Evolutionary conservation across 2,888 invertebrate genomes (phyloP).

Genomic region (Xiphydria camelus): DNA sequence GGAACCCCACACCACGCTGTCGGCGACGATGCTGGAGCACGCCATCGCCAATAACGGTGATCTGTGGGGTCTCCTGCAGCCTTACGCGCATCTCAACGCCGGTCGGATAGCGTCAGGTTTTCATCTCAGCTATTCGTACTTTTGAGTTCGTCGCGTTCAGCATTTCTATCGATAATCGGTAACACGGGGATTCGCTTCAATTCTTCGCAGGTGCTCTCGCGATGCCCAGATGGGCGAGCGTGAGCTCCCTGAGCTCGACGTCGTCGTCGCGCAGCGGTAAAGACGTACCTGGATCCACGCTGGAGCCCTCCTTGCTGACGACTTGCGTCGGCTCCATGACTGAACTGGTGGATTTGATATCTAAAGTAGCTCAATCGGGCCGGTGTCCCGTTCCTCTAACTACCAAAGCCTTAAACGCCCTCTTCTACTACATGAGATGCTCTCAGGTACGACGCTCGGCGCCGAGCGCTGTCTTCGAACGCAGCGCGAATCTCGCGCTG

Average conservation of each 20-base stretch:
- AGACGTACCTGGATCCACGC: slow-evolving; percentile 48
- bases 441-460: slow-evolving; percentile 78
- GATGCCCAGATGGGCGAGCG: slow-evolving; percentile 80
- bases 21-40: slow-evolving; percentile 79
- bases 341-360: slow-evolving; percentile 73
- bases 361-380: slow-evolving; percentile 64
- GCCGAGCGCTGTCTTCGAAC: no score
- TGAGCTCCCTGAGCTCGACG: slow-evolving; percentile 66
- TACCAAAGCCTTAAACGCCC: slow-evolving; percentile 73
- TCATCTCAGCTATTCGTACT: no score
- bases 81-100: slow-evolving; percentile 87
- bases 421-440: slow-evolving; percentile 92
- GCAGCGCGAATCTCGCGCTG: no score
- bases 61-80: slow-evolving; percentile 87
- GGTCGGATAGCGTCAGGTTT: slow-evolving; percentile 83
- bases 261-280: slow-evolving; percentile 60
- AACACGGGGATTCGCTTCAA: no score
- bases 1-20: slow-evolving; percentile 67
- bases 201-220: slow-evolving; percentile 79
- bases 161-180: neutral
- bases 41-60: slow-evolving; percentile 86
- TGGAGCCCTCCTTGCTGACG: slow-evolving; percentile 75
- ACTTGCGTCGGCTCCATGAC: slow-evolving; percentile 85
- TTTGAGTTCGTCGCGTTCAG: neutral
- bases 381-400: slow-evolving; percentile 61